phyloP scores from a whole-genome alignment of 2,797 vertebrate genomes.

The Myotis vivesi region DNA sequence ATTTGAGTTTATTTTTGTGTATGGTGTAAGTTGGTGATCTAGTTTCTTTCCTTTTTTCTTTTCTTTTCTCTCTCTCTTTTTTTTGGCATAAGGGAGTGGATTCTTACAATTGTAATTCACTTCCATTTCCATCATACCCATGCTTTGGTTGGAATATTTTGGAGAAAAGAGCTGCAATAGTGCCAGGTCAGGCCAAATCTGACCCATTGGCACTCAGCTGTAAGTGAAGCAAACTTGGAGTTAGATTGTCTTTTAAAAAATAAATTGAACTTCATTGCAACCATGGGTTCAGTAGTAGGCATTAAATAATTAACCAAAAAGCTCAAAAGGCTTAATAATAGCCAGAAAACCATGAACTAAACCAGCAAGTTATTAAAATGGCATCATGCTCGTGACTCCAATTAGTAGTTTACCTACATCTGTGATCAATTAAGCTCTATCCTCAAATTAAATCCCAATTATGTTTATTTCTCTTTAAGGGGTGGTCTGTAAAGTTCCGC shows the following conservation, averaged over 20 bases:
- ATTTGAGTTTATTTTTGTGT: too few relatives aligned
- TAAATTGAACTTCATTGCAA: background rate
- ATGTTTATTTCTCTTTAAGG: slow-evolving; percentile 62
- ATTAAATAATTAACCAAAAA: slow-evolving; percentile 16
- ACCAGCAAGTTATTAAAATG: slow-evolving; percentile 19
- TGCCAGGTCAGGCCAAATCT: background rate
- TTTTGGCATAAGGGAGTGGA: background rate
- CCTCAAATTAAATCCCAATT: slow-evolving; percentile 54
- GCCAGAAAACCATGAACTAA: background rate
- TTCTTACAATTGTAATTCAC: background rate
- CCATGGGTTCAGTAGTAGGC: background rate
- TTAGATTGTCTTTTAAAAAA: slow-evolving; percentile 1
- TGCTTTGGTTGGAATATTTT: background rate
- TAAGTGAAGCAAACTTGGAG: background rate
- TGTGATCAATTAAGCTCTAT: slow-evolving; percentile 58
- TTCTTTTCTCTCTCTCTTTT: too few relatives aligned
- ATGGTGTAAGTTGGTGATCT: too few relatives aligned
- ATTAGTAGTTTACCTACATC: slow-evolving; percentile 50
- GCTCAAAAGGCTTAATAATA: background rate
- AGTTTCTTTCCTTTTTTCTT: too few relatives aligned
- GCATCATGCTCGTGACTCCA: background rate
- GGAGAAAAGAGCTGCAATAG: background rate
- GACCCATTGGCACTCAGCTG: background rate
- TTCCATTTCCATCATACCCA: background rate
- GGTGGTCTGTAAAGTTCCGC: slow-evolving; percentile 42